A percentile compares a stretch with the other conserved stretches of the same genome.
Conservation (phyloP, 2,113 vertebrate genomes). For the Anoura caudifer region DNA sequence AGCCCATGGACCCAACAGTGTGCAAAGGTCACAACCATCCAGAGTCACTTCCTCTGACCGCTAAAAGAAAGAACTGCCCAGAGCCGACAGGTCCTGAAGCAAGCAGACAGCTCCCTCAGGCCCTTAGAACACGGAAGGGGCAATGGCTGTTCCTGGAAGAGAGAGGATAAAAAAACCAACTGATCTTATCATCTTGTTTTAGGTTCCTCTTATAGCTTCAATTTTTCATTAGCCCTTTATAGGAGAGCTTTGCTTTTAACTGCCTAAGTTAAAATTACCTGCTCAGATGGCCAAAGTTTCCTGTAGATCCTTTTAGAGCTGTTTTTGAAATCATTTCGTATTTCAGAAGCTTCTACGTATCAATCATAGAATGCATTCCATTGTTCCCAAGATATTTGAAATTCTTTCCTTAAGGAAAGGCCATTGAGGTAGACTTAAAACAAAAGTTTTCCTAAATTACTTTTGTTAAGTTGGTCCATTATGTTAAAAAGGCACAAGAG, state of each 20-base stretch:
- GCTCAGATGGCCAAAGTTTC: not conserved
- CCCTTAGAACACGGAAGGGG: not conserved
- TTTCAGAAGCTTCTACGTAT: not conserved
- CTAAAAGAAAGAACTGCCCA: not conserved
- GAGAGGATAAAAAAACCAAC: not conserved
- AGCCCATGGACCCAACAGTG: not conserved
- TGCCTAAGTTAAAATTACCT: not conserved
- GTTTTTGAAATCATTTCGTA: not conserved
- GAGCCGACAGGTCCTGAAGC: not conserved
- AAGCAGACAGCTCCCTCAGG: not conserved
- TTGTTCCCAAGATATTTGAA: not conserved
- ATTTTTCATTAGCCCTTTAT: not conserved
- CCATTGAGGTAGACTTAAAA: not conserved
- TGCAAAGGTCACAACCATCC: not conserved
- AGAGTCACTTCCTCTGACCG: not conserved
- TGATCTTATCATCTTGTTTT: not conserved
- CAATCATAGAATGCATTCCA: not conserved
- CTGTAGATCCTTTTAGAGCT: not conserved
- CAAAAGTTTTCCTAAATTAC: not conserved
- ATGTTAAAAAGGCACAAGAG: not conserved
- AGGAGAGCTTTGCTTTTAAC: not conserved
- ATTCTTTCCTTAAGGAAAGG: not conserved
- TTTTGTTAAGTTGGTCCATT: not conserved
- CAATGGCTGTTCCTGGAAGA: not conserved
- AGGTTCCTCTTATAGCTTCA: not conserved